Conservation (phyloP, 2,113 vertebrate genomes). For the Hyperoodon ampullatus region DNA sequence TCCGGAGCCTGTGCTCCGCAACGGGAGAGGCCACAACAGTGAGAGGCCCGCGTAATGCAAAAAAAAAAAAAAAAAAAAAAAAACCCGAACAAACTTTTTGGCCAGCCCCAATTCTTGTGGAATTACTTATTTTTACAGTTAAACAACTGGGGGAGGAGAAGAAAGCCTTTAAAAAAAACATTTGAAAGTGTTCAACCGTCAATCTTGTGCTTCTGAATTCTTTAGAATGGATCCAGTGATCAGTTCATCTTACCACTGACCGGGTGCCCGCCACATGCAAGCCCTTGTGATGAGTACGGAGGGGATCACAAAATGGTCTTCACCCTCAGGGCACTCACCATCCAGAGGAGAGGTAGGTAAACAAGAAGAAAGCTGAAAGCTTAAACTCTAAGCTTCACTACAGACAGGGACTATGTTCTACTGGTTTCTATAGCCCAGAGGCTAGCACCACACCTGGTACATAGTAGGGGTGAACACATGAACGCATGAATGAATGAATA, state of each 20-base stretch:
- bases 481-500: no score
- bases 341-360: not conserved
- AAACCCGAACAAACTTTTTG: no score
- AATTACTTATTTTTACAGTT: slow-evolving; percentile 14
- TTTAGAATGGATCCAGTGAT: not conserved
- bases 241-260: not conserved
- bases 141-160: not conserved
- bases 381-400: not conserved
- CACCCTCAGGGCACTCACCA: not conserved
- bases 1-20: no score
- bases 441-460: not conserved
- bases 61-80: no score
- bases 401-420: not conserved
- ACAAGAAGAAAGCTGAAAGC: not conserved
- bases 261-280: not conserved
- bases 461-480: not conserved
- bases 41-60: no score
- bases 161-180: slow-evolving; percentile 18
- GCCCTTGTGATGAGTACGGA: not conserved
- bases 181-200: not conserved
- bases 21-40: no score
- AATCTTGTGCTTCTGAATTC: not conserved
- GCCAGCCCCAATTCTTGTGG: not conserved
- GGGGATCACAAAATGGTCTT: not conserved
- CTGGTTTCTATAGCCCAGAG: not conserved